These are phyloP conservation scores for Apostichopus parvimensis DNA, from an alignment of 35 echinoderm and acorn worm genomes.

Conservation along the genomic window DNA sequence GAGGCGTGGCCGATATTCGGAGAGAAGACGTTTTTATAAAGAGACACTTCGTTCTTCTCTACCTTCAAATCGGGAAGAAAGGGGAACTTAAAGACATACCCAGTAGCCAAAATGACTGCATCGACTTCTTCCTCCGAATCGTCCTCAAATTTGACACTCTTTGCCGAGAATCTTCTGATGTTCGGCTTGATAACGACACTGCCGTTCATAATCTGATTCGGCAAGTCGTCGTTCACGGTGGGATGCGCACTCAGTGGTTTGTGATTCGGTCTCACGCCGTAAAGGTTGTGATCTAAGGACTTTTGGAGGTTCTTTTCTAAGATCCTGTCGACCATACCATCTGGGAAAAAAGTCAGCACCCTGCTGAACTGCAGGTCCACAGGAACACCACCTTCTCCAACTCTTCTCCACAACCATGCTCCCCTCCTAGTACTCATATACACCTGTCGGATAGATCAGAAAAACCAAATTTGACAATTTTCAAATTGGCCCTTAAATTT, in stretches of 20 bases:
- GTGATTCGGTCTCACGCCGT: constrained; percentile 72
- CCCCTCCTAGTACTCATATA: constrained; percentile 57
- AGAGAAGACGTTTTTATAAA: too few species aligned
- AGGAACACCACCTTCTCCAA: constrained; percentile 16
- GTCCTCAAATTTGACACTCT: too few species aligned
- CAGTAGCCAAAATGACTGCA: too few species aligned
- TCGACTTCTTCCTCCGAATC: too few species aligned
- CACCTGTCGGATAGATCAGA: background rate
- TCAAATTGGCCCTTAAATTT: background rate
- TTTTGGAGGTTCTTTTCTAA: background rate
- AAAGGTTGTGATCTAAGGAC: constrained; percentile 45
- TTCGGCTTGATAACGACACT: constrained; percentile 66
- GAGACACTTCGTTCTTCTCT: too few species aligned
- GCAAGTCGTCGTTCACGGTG: constrained; percentile 77
- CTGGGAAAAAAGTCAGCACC: background rate
- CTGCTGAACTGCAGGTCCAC: background rate
- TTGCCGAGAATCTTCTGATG: too few species aligned
- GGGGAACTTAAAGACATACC: too few species aligned
- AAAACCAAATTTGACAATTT: background rate
- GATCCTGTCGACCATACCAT: background rate
- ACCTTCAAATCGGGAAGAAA: too few species aligned
- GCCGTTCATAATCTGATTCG: constrained; percentile 71
- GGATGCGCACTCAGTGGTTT: constrained; percentile 38
- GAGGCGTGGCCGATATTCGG: too few species aligned
- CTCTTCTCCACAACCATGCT: constrained; percentile 15